Base-by-base conservation (phyloP, 2,113 vertebrate species). In the Azemiops feae region DNA sequence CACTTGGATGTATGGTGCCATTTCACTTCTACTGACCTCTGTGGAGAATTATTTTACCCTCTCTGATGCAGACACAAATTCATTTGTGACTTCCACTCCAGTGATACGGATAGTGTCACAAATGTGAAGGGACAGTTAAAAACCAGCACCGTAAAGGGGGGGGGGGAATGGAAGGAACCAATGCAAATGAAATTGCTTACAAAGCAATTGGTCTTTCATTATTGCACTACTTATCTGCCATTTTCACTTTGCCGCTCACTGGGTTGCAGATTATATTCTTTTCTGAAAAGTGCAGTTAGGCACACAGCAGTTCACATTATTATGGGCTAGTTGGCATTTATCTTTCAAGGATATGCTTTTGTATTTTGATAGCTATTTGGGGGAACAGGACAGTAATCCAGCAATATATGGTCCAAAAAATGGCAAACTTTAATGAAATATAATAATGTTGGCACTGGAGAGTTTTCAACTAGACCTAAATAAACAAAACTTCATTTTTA, bases 401-500 rank as follows among this genome's bases (percentile, higher is more conserved):
- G 1, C 2, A 81, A 90, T 93, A 89, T 91, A 11, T 60, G 5
- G 47, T 93, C 16, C 30, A 95, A 58, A 91, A 87, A 52, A 30
- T 94, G 58, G 5, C 2, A 91, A 30, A 57, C 25, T 53, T 85
- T 7, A 93, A 53, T 5, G 95, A 90, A 96, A 87, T 0, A 12
- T 81, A 81, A 86, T 54, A 85, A 47, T 53, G 58, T 69, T 94
- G 43, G n/a, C 18, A 22, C 18, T 39, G 47, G 54, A 10, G 18
- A 22, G 18, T 30, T 50, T 50, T 91, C 34, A 45, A 34, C n/a
- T 91, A 81, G 5, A 47, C 34, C 85, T 16, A 4, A 94, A 64
- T 45, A 53, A 94, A 30, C 0, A 30, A 14, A 5, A 58, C 54
- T 64, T 96, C 58, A 94, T 93, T 96, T 96, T 93, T 85, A 89